Evolutionary conservation across 2,113 vertebrate genomes (phyloP), one percentile per base, ranked within the genome.

Genomic region (Elachura formosa): DNA sequence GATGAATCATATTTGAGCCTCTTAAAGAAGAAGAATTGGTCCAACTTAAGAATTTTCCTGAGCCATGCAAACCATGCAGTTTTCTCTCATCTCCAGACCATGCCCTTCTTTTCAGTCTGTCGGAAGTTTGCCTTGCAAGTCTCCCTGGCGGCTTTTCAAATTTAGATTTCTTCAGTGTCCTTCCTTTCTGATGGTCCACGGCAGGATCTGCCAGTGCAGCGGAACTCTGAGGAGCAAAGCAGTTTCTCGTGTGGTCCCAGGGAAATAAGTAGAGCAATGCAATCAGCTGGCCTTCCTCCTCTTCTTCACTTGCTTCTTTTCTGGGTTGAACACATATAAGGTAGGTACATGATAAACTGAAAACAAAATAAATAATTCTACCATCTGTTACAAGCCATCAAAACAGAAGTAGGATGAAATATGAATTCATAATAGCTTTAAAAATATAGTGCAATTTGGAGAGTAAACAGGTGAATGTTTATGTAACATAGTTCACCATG

Each of bases 381-480:
- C 95, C 87, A 87, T 96, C 84, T 97, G 89, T 89, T 93, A 73
- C 1, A 15, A 94, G 41, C 33, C 67, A 73, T 95, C 46, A 62
- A 85, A 93, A 90, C 23, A 91, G 82, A 95, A 95, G 82, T 93
- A 87, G 84, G 93, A 77, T 89, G 90, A 87, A 96, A 85, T 89
- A 87, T 79, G 89, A 95, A 92, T 93, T 82, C 48, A n/a, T 96
- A 95, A 94, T 93, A 38, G 45, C 62, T 79, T 93, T 85, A 83
- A 96, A 96, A 94, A 94, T 89, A 74, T 1, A 73, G 55, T 69
- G 81, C 54, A 66, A 2, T 84, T 90, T 87, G 63, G 51, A 80
- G 71, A 85, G 78, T 83, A 89, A 87, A 88, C 87, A 96, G 93
- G 89, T 96, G 91, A 94, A 77, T 88, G 81, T 93, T 95, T 91